phyloP scores from a whole-genome alignment of 2,797 vertebrate species.

The Tachyglossus aculeatus region DNA sequence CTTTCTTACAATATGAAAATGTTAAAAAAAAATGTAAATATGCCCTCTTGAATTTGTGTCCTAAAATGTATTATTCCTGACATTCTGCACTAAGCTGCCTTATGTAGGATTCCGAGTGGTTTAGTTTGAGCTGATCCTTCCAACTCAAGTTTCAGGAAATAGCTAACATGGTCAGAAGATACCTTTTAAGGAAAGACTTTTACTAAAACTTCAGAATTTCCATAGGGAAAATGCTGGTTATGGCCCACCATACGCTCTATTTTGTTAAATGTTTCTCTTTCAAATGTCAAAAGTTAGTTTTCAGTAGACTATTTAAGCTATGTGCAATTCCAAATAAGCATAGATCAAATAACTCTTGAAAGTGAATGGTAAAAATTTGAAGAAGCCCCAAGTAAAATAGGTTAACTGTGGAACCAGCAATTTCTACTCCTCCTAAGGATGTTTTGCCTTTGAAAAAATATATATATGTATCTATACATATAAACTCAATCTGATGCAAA shows the following conservation, averaged over 20 bases:
- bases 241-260: not conserved
- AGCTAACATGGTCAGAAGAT: not conserved
- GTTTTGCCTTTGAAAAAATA: slow-evolving; percentile 52
- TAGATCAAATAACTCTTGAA: not conserved
- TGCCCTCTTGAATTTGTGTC: too few species aligned
- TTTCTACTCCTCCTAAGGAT: slow-evolving; percentile 35
- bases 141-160: not conserved
- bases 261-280: not conserved
- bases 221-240: not conserved
- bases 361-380: not conserved
- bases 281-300: not conserved
- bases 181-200: not conserved
- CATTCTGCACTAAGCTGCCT: slow-evolving; percentile 6
- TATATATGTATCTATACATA: too few species aligned
- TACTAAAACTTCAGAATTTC: not conserved
- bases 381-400: slow-evolving; percentile 12
- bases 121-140: not conserved
- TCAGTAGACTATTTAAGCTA: not conserved
- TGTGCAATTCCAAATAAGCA: not conserved
- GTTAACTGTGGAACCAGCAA: slow-evolving; percentile 49
- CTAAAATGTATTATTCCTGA: not conserved
- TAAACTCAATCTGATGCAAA: slow-evolving; percentile 46
- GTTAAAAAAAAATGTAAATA: too few species aligned
- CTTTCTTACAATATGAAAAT: too few species aligned
- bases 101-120: not conserved